Evolutionary conservation across 2,797 vertebrate genomes (phyloP).

Genomic region (Acanthiza pusilla): DNA sequence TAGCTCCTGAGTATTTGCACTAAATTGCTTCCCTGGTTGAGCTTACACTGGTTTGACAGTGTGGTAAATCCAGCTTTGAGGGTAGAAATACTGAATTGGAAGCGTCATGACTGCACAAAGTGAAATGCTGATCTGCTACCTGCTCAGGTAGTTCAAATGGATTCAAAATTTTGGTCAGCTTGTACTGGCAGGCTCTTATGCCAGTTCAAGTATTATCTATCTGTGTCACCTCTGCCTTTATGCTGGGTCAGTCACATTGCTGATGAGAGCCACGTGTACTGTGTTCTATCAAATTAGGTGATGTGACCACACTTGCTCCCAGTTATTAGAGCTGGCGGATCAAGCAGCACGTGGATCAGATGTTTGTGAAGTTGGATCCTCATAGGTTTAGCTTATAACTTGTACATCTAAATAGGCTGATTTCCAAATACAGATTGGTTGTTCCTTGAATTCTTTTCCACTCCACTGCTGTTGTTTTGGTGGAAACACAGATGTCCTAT

Average conservation of each 20-base stretch:
- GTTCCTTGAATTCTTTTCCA: neutral
- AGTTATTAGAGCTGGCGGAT: neutral
- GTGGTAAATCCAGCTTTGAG: neutral
- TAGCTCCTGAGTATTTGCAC: neutral
- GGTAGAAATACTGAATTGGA: neutral
- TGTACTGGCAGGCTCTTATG: neutral
- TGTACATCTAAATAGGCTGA: neutral
- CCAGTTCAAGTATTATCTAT: neutral
- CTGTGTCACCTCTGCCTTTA: neutral
- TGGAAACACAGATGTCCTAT: neutral
- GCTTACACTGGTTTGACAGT: neutral
- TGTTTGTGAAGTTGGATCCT: neutral
- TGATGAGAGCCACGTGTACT: neutral
- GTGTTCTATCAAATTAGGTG: neutral
- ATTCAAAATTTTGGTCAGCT: neutral
- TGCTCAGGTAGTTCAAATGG: neutral
- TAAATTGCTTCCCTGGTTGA: neutral
- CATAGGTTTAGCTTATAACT: neutral
- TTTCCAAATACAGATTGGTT: neutral
- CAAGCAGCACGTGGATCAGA: neutral
- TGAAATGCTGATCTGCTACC: neutral
- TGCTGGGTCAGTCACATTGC: neutral
- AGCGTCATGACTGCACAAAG: neutral
- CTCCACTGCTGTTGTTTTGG: neutral
- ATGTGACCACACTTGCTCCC: rapidly evolving